A percentile compares a stretch with the other conserved stretches of the same genome.
Evolutionary conservation across 2,113 vertebrate genomes (phyloP).

Genomic region (Toxostoma redivivum): DNA sequence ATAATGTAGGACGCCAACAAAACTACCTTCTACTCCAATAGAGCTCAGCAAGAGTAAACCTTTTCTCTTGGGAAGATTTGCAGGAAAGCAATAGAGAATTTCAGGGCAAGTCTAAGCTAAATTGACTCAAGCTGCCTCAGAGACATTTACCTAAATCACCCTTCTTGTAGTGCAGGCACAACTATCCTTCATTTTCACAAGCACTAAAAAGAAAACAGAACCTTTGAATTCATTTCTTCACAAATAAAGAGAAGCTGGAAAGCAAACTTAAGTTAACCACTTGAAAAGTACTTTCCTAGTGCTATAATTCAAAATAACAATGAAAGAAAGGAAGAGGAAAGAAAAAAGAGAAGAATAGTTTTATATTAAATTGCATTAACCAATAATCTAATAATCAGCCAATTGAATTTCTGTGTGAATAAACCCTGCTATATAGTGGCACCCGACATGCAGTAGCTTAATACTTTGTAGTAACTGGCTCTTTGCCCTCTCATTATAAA

Average conservation of each 20-base stretch:
- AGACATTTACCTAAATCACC: conserved; percentile 43
- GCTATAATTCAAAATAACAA: conserved; percentile 12
- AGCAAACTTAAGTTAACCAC: conserved; percentile 7
- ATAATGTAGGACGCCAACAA: neutral
- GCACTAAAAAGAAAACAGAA: conserved; percentile 29
- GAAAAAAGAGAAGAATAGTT: neutral
- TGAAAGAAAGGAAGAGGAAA: neutral
- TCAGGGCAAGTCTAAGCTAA: conserved; percentile 6
- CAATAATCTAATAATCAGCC: neutral
- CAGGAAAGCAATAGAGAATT: conserved; percentile 16
- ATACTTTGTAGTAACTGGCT: neutral
- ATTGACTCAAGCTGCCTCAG: conserved; percentile 18
- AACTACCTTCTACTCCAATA: neutral
- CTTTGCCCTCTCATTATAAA: conserved; percentile 11
- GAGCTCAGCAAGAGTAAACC: conserved; percentile 14
- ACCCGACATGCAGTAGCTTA: neutral
- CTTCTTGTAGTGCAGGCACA: conserved; percentile 12
- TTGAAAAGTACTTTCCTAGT: conserved; percentile 28
- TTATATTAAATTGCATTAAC: neutral
- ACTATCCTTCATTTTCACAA: conserved; percentile 42
- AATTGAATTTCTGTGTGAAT: neutral
- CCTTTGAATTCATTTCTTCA: neutral
- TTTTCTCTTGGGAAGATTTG: conserved; percentile 2
- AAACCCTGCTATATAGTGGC: neutral
- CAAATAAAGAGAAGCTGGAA: conserved; percentile 15